Evolutionary conservation across 2,113 vertebrate genomes (phyloP).

Genomic region (Empidonax traillii): DNA sequence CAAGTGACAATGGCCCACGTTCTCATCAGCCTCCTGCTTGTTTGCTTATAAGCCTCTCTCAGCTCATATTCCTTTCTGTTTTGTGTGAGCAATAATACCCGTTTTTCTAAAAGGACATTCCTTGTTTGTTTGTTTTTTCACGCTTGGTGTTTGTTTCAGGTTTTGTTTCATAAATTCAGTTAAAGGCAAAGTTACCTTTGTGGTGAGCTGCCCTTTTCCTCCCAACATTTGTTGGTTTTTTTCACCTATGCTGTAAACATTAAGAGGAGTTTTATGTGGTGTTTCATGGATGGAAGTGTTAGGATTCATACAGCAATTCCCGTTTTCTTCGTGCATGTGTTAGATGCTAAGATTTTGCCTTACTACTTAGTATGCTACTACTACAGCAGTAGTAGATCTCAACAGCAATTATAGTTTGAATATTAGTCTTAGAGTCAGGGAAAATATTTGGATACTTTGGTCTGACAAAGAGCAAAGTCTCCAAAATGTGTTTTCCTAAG

Average conservation of each 20-base stretch:
- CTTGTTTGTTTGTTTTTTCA: not conserved
- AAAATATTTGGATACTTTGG: not conserved
- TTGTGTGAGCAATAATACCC: not conserved
- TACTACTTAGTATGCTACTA: not conserved
- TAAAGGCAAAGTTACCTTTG: not conserved
- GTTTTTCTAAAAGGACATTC: not conserved
- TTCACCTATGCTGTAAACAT: not conserved
- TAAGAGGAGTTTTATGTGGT: not conserved
- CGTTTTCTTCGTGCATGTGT: not conserved
- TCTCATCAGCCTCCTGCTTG: not conserved
- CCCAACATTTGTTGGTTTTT: accelerated
- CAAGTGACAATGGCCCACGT: not conserved
- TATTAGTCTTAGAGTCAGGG: not conserved
- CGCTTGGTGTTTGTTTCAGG: not conserved
- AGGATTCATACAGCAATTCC: not conserved
- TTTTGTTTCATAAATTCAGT: not conserved
- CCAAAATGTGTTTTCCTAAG: not conserved
- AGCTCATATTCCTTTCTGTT: not conserved
- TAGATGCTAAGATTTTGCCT: not conserved
- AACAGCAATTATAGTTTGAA: not conserved
- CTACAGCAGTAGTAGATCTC: not conserved
- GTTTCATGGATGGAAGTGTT: not conserved
- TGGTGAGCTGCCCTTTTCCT: not conserved
- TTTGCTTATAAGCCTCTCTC: not conserved
- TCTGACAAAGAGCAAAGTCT: not conserved